These are phyloP conservation scores for Drosophila ustulata DNA, from an alignment of 2,888 invertebrate genomes.

Conservation along the genomic window DNA sequence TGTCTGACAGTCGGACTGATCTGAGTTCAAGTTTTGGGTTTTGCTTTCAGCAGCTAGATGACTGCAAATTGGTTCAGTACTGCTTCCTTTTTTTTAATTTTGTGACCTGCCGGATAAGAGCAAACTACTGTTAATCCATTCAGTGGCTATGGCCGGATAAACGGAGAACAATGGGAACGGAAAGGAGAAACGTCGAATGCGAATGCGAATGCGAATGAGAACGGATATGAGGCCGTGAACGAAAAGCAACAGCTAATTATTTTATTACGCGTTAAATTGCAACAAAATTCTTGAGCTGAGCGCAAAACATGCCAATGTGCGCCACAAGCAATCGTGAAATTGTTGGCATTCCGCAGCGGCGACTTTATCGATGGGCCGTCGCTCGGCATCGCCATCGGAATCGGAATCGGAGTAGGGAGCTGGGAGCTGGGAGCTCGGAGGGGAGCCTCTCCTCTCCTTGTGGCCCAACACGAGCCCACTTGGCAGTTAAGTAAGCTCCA, in stretches of 20 bases:
- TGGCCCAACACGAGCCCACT: slow-evolving; percentile 31
- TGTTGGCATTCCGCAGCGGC: slow-evolving; percentile 74
- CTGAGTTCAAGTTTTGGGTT: slow-evolving; percentile 30
- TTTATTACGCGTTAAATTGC: slow-evolving; percentile 81
- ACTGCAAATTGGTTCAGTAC: slow-evolving; percentile 28
- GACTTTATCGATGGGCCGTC: slow-evolving; percentile 68
- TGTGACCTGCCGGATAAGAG: slow-evolving; percentile 12
- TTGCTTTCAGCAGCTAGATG: slow-evolving; percentile 46
- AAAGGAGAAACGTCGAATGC: neutral
- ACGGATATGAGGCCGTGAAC: slow-evolving; percentile 23
- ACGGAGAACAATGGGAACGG: slow-evolving; percentile 5
- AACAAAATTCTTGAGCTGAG: slow-evolving; percentile 75
- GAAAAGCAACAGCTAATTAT: slow-evolving; percentile 70
- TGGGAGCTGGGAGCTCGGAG: too few species aligned
- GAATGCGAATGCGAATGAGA: neutral
- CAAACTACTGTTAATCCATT: slow-evolving; percentile 17
- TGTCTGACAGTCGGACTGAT: slow-evolving; percentile 42
- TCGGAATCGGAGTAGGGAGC: too few species aligned
- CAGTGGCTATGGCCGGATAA: slow-evolving; percentile 18
- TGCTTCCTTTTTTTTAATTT: neutral
- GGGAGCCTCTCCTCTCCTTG: too few species aligned
- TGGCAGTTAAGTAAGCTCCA: slow-evolving; percentile 39
- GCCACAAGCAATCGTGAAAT: slow-evolving; percentile 80
- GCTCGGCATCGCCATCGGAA: slow-evolving; percentile 11
- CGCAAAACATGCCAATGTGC: slow-evolving; percentile 80